phyloP scores from a whole-genome alignment of 2,113 vertebrate genomes.

The Upupa epops region DNA sequence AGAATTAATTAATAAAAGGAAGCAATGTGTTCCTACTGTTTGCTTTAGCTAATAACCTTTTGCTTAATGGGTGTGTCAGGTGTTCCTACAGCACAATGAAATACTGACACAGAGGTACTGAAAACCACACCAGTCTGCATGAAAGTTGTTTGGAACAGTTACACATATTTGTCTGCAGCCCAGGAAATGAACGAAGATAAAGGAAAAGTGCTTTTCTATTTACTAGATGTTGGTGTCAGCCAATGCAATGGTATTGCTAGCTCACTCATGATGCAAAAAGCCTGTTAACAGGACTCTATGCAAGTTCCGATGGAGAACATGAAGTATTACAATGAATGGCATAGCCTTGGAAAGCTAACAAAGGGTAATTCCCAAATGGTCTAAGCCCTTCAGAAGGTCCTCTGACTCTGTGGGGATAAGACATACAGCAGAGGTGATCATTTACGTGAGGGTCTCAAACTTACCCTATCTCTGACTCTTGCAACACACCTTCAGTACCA shows the following conservation, averaged over 20 bases:
- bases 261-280: constrained; percentile 39
- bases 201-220: constrained; percentile 28
- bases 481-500: not conserved
- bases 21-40: not conserved
- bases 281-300: constrained; percentile 7
- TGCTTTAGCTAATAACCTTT: constrained; percentile 43
- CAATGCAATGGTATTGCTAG: constrained; percentile 20
- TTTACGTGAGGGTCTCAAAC: not conserved
- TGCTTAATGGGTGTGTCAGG: constrained; percentile 36
- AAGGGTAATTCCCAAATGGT: not conserved
- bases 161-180: constrained; percentile 15
- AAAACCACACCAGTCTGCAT: constrained; percentile 10
- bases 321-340: constrained; percentile 36
- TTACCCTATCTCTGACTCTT: rapidly evolving
- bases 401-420: not conserved
- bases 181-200: constrained; percentile 1
- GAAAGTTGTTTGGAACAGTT: constrained; percentile 41
- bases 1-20: constrained; percentile 52
- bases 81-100: constrained; percentile 7
- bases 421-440: not conserved
- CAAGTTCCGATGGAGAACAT: constrained; percentile 54
- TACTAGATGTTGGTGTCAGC: constrained; percentile 32
- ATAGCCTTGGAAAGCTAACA: constrained; percentile 31
- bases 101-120: constrained; percentile 34
- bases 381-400: constrained; percentile 29